Evolutionary conservation across 64 coral and sea anemone species (phyloP).

Genomic region (Actinia equina): DNA sequence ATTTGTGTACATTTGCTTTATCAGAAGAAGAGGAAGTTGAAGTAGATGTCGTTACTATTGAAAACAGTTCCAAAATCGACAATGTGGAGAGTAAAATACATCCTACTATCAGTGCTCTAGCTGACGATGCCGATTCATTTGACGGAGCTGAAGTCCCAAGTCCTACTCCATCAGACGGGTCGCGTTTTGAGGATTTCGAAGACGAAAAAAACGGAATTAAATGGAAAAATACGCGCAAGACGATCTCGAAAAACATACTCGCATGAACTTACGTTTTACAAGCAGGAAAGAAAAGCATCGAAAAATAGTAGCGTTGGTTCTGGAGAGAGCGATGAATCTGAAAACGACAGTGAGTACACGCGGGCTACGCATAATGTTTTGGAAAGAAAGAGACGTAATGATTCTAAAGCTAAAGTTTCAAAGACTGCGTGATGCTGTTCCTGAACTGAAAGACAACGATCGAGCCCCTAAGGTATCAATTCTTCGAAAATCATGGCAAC

Average conservation of each 20-base stretch:
- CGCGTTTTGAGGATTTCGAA: slow-evolving; percentile 42
- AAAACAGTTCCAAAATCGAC: slow-evolving; percentile 73
- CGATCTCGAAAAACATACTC: slow-evolving; percentile 54
- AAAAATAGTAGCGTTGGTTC: slow-evolving; percentile 61
- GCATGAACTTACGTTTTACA: slow-evolving; percentile 50
- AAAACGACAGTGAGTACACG: slow-evolving; percentile 91
- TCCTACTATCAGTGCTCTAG: neutral
- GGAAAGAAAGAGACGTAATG: slow-evolving; percentile 92
- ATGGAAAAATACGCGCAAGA: slow-evolving; percentile 67
- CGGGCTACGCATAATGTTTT: slow-evolving; percentile 95
- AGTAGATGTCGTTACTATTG: slow-evolving; percentile 91
- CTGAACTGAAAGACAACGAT: slow-evolving; percentile 93
- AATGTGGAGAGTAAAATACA: slow-evolving; percentile 3
- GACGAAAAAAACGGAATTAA: slow-evolving; percentile 77
- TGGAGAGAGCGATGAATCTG: slow-evolving; percentile 89
- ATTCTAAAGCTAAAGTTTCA: slow-evolving; percentile 97
- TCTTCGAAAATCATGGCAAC: slow-evolving; percentile 91
- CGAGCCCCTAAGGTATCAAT: slow-evolving; percentile 93
- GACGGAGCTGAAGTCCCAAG: slow-evolving; percentile 23
- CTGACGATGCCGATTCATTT: slow-evolving; percentile 17
- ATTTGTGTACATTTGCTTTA: slow-evolving; percentile 51
- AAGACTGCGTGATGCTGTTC: slow-evolving; percentile 85
- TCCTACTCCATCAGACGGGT: slow-evolving; percentile 37
- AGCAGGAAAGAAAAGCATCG: slow-evolving; percentile 53
- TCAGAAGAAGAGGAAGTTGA: slow-evolving; percentile 91